Conservation (phyloP, 2,797 vertebrate species). For the Molossus alvarezi region DNA sequence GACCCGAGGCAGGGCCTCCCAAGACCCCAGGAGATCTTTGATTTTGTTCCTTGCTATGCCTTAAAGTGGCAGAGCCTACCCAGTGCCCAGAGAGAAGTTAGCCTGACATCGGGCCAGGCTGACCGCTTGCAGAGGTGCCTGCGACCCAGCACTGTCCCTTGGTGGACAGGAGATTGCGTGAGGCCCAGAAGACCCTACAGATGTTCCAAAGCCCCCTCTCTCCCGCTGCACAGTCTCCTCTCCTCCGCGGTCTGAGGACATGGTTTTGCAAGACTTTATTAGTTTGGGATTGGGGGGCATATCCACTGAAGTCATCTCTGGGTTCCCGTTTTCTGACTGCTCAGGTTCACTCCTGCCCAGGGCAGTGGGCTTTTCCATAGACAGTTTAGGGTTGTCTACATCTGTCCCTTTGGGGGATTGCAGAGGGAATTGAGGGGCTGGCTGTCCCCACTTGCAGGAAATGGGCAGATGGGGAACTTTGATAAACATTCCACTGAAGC, state of each 20-base stretch:
- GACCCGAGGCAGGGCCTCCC: not conserved
- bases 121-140: not conserved
- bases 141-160: rapidly evolving
- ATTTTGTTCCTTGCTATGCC: not conserved
- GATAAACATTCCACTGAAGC: not conserved
- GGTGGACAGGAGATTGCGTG: not conserved
- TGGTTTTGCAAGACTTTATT: not conserved
- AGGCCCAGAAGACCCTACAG: not conserved
- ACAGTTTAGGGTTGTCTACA: not conserved
- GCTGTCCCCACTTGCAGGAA: not conserved
- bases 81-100: not conserved
- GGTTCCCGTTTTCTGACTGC: slow-evolving; percentile 18
- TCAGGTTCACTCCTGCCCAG: not conserved
- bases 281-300: not conserved
- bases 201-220: not conserved
- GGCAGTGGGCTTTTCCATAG: not conserved
- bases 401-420: not conserved
- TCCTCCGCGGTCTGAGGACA: not conserved
- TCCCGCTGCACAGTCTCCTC: not conserved
- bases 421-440: not conserved
- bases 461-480: not conserved
- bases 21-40: not conserved
- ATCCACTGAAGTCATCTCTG: not conserved
- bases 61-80: not conserved
- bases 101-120: not conserved